These are phyloP conservation scores for Dynastes grantii DNA, from an alignment of 2,888 invertebrate genomes.

Conservation along the genomic window DNA sequence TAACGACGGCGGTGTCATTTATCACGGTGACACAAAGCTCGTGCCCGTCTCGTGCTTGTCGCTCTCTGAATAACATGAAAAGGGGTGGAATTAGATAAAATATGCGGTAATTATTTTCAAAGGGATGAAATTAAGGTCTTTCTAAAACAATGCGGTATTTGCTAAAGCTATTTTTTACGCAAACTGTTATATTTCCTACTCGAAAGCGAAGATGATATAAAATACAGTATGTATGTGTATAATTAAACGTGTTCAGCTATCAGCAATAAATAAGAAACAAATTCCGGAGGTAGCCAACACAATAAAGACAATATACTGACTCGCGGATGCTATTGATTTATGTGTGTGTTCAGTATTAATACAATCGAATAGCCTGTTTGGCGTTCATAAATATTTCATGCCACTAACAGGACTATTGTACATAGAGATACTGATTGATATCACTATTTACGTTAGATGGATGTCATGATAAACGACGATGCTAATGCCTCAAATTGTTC, in stretches of 20 bases:
- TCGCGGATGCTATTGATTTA: too few relatives aligned
- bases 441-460: conserved; percentile 9
- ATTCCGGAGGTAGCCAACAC: too few relatives aligned
- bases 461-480: background rate
- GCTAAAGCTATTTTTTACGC: background rate
- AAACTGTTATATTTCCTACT: too few relatives aligned
- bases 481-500: conserved; percentile 7
- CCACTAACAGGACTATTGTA: conserved; percentile 12
- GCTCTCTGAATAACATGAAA: conserved; percentile 5
- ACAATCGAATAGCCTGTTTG: background rate
- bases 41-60: conserved; percentile 8
- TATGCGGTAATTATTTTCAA: conserved; percentile 16
- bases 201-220: too few relatives aligned
- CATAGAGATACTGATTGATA: conserved; percentile 3
- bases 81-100: conserved; percentile 30
- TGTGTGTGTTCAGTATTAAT: background rate
- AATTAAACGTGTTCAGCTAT: too few relatives aligned
- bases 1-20: conserved; percentile 25
- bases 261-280: too few relatives aligned
- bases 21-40: conserved; percentile 29
- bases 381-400: conserved; percentile 9
- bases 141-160: conserved; percentile 12
- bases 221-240: too few relatives aligned
- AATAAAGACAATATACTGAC: too few relatives aligned
- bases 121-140: conserved; percentile 1